Evolutionary conservation across 2,888 invertebrate genomes (phyloP), one percentile per base, ranked within the genome.

Genomic region (Lithosia quadra): DNA sequence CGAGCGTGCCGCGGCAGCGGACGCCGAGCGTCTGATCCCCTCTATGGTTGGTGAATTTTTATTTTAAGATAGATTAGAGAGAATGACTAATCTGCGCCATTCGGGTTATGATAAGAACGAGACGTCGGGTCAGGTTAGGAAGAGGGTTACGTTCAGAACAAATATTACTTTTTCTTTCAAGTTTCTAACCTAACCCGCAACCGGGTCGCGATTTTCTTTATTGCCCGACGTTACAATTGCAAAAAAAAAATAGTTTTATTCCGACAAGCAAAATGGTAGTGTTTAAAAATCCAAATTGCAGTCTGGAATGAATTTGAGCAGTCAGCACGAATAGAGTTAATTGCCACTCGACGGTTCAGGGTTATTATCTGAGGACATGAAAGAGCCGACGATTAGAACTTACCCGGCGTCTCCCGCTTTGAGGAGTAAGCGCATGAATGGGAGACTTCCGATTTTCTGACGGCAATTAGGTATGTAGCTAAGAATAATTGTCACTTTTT

Each of bases 361-460:
- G 73, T 74, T 82, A 81, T 79, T 83, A 83, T 83, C 73, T 63
- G 67, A 64, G 66, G 75, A 73, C 81, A 78, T 71, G 76, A 69
- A 81, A 75, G 77, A 65, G 61, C 70, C 68, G 71, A 65, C 69
- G 63, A 75, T 82, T 80, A 81, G 64, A 1, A 60, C 22, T 22
- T 39, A 55, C 13, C 22, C 22, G 21, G 21, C 9, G 22, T 13
- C 15, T 34, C 13, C 13, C 59, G 43, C 18, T 18, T 43, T 11
- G 49, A n/a, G n/a, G n/a, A 18, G n/a, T n/a, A 49, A 49, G 49
- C 8, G n/a, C 18, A 18, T 18, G 43, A 43, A 49, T 49, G 49
- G n/a, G n/a, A 7, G 8, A 49, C 49, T 49, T 49, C 49, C 49
- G 49, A 49, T 49, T 49, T 8, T 49, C 9, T 49, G 49, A 9